These are phyloP conservation scores for Amphiura filiformis DNA, from an alignment of 35 echinoderm and acorn worm genomes.

Conservation along the genomic window DNA sequence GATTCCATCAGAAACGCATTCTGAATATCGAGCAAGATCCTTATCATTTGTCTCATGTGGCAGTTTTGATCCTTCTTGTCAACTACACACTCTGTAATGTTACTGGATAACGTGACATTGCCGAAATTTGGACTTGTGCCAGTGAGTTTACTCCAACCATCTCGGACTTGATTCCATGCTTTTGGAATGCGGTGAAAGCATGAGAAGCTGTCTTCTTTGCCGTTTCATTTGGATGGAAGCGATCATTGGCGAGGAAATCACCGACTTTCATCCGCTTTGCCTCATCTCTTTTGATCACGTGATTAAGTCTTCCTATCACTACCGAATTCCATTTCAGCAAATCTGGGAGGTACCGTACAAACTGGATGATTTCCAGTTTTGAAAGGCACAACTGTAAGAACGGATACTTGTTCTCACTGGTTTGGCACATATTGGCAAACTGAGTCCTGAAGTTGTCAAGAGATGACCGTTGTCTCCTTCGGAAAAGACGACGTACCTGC, in stretches of 20 bases:
- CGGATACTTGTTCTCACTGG: background rate
- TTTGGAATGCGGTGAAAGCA: background rate
- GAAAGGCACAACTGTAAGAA: slow-evolving; percentile 25
- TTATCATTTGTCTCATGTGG: slow-evolving; percentile 11
- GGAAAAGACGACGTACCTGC: background rate
- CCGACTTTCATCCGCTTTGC: background rate
- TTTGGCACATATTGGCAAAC: background rate
- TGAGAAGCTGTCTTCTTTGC: background rate
- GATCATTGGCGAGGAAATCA: background rate
- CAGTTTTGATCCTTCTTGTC: background rate
- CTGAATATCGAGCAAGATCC: slow-evolving; percentile 10
- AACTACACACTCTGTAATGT: slow-evolving; percentile 17
- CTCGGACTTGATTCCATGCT: slow-evolving; percentile 16
- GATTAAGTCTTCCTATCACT: background rate
- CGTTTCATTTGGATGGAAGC: background rate
- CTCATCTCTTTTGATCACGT: background rate
- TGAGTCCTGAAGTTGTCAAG: slow-evolving; percentile 1
- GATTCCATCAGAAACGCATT: slow-evolving; percentile 16
- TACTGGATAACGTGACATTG: background rate
- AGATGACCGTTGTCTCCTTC: slow-evolving; percentile 5
- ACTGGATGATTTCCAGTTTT: background rate
- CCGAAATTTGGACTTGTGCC: background rate
- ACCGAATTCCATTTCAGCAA: slow-evolving; percentile 18
- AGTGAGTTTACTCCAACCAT: slow-evolving; percentile 25
- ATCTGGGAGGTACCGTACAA: slow-evolving; percentile 3